phyloP scores from a whole-genome alignment of 1,140 invertebrate genomes.

The Subanguina moxae region DNA sequence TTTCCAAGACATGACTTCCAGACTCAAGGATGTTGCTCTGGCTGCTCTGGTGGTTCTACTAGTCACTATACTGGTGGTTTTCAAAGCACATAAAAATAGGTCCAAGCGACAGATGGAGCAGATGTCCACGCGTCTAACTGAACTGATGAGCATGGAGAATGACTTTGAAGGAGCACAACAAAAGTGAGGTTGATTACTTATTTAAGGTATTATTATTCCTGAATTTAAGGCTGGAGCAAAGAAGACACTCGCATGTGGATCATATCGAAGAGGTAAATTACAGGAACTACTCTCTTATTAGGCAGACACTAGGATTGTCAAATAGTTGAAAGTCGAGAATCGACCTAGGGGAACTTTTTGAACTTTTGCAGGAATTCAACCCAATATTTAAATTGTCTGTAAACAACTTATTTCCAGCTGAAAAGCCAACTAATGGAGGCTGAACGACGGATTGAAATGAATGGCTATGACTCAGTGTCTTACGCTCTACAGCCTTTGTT shows the following conservation, averaged over 20 bases:
- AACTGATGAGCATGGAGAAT: conserved; percentile 50
- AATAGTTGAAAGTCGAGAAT: too few relatives aligned
- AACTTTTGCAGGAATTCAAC: too few relatives aligned
- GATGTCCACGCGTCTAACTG: conserved; percentile 33
- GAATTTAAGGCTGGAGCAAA: conserved; percentile 38
- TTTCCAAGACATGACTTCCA: conserved; percentile 57
- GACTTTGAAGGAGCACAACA: conserved; percentile 50
- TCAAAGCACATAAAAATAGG: conserved; percentile 45
- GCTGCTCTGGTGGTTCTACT: conserved; percentile 35
- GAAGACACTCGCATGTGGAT: conserved; percentile 15
- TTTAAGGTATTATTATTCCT: too few relatives aligned
- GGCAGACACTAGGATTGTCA: too few relatives aligned
- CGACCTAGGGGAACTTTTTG: too few relatives aligned
- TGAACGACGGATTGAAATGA: conserved; percentile 44
- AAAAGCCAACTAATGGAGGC: conserved; percentile 48
- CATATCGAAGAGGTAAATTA: conserved; percentile 32
- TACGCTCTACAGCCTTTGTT: conserved; percentile 52
- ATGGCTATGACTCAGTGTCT: conserved; percentile 28
- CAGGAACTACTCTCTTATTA: too few relatives aligned
- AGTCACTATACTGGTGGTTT: conserved; percentile 38
- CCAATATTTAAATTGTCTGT: background rate
- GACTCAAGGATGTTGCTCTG: conserved; percentile 48
- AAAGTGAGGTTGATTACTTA: conserved; percentile 10
- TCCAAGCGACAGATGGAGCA: conserved; percentile 44
- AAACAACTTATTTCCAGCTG: conserved; percentile 45